phyloP scores from a whole-genome alignment of 2,113 vertebrate genomes.

The Rostratula benghalensis region DNA sequence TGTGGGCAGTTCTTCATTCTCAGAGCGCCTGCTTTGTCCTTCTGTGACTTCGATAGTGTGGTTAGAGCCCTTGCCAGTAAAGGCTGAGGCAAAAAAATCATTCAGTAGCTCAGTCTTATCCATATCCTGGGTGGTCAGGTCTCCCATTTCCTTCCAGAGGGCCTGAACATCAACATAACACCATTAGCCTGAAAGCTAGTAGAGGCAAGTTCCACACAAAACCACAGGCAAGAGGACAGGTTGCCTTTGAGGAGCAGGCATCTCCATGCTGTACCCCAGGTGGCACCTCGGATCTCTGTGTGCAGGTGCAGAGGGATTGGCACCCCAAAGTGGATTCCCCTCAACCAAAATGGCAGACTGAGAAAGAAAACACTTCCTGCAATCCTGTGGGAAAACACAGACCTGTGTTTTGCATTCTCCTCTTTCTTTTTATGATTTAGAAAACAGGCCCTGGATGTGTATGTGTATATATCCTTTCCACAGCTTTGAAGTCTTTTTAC shows the following conservation, averaged over 20 bases:
- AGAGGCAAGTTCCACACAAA: not conserved
- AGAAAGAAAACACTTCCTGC: not conserved
- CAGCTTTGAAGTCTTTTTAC: not conserved
- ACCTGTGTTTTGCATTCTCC: not conserved
- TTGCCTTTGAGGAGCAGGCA: not conserved
- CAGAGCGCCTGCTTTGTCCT: too few relatives aligned
- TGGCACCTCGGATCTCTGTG: not conserved
- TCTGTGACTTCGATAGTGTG: too few relatives aligned
- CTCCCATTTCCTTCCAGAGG: not conserved
- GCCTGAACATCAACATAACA: not conserved
- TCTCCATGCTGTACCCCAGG: not conserved
- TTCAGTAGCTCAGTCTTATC: too few relatives aligned
- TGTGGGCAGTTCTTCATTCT: too few relatives aligned
- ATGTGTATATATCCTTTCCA: not conserved
- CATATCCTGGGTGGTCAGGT: too few relatives aligned
- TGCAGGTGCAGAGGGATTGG: too few relatives aligned
- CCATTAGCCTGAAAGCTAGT: not conserved
- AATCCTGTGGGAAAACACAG: not conserved
- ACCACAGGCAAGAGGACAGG: not conserved
- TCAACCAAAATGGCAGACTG: not conserved
- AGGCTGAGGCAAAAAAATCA: too few relatives aligned
- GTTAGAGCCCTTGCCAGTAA: too few relatives aligned
- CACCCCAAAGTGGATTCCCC: not conserved
- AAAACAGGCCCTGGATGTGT: not conserved
- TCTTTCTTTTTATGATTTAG: not conserved